Conservation (phyloP, 2,113 vertebrate genomes). For the Acanthochromis polyacanthus region DNA sequence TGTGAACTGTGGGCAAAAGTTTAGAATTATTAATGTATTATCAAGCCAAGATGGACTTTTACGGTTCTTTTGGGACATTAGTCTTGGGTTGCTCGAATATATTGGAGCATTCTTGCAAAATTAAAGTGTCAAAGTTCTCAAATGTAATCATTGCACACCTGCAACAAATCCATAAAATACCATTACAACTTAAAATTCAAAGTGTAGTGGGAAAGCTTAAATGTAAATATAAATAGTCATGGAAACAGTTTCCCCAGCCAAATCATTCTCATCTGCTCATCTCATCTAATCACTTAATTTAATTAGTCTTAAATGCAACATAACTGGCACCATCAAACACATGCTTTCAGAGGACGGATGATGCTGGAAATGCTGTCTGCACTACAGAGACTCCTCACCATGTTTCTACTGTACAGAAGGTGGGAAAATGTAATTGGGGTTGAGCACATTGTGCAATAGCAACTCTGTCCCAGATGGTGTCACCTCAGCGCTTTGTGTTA, state of each 20-base stretch:
- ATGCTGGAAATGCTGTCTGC: constrained; percentile 7
- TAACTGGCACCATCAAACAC: neutral
- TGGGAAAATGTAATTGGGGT: constrained; percentile 8
- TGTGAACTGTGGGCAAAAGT: too few relatives aligned
- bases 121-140: too few relatives aligned
- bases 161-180: too few relatives aligned
- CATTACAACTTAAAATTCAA: too few relatives aligned
- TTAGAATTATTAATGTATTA: too few relatives aligned
- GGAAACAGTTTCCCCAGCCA: neutral
- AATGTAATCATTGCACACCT: too few relatives aligned
- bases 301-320: neutral
- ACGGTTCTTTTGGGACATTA: too few relatives aligned
- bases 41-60: too few relatives aligned
- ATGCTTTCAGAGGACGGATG: neutral
- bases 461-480: constrained; percentile 61
- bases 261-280: too few relatives aligned
- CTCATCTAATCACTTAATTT: too few relatives aligned
- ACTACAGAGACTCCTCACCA: neutral
- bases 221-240: neutral
- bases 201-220: neutral
- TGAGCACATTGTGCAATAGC: constrained; percentile 47
- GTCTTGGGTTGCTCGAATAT: too few relatives aligned
- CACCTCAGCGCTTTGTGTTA: constrained; percentile 56
- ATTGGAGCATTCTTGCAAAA: too few relatives aligned
- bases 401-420: constrained; percentile 14